These are phyloP conservation scores for Belgica antarctica DNA, from an alignment of 2,888 invertebrate genomes.

Conservation along the genomic window DNA sequence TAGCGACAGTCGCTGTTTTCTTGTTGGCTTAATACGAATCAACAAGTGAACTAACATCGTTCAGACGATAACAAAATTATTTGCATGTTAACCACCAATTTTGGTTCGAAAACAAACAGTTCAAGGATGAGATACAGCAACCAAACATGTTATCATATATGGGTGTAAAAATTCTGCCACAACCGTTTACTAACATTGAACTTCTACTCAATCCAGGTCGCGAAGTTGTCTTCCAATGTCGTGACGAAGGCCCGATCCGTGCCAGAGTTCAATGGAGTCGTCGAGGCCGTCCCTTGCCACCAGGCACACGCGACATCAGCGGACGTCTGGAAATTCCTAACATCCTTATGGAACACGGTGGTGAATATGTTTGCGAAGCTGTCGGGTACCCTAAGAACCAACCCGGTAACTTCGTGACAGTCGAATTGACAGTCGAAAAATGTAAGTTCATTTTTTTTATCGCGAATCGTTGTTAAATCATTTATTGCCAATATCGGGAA, in stretches of 20 bases:
- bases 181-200: neutral
- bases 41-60: constrained; percentile 40
- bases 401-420: constrained; percentile 66
- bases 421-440: constrained; percentile 70
- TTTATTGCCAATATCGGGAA: constrained; percentile 44
- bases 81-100: neutral
- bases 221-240: constrained; percentile 90
- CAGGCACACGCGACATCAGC: constrained; percentile 68
- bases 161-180: neutral
- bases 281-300: constrained; percentile 69
- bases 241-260: constrained; percentile 80
- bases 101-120: constrained; percentile 8
- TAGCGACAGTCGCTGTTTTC: constrained; percentile 13
- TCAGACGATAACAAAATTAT: constrained; percentile 19
- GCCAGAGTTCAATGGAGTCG: constrained; percentile 74
- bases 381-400: constrained; percentile 62
- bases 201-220: constrained; percentile 62
- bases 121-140: constrained; percentile 15
- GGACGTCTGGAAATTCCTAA: constrained; percentile 85
- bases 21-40: constrained; percentile 8
- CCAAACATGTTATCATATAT: constrained; percentile 9
- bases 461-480: neutral
- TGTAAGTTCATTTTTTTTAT: constrained; percentile 61
- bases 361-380: constrained; percentile 82
- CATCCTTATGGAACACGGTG: constrained; percentile 72